Evolutionary conservation across 2,888 invertebrate species (phyloP).

Genomic region (Odontocolon sp.): DNA sequence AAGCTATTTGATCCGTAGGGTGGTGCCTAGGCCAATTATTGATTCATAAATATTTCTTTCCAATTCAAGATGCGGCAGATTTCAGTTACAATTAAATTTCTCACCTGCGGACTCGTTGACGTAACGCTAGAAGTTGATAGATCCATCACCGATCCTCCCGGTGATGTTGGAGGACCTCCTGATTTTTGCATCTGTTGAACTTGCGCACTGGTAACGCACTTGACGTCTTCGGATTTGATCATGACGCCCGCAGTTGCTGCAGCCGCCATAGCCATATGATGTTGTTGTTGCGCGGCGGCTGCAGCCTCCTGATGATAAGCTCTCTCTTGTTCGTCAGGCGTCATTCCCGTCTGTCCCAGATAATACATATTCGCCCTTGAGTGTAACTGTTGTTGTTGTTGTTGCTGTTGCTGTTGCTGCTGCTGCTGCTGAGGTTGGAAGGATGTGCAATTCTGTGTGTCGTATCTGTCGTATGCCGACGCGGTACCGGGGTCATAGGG

Average conservation of each 20-base stretch:
- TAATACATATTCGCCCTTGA: constrained; percentile 85
- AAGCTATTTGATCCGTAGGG: constrained; percentile 85
- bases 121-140: constrained; percentile 93
- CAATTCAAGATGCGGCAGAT: too few species aligned
- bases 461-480: constrained; percentile 86
- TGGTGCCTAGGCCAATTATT: constrained; percentile 86
- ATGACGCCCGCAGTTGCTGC: constrained; percentile 82
- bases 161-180: constrained; percentile 86
- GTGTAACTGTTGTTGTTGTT: constrained; percentile 81
- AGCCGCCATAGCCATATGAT: constrained; percentile 83
- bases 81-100: too few species aligned
- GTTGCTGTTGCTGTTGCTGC: constrained; percentile 78
- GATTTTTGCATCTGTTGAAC: constrained; percentile 84
- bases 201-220: constrained; percentile 89
- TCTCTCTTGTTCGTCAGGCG: constrained; percentile 85
- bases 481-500: constrained; percentile 84
- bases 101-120: constrained; percentile 91
- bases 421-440: constrained; percentile 77
- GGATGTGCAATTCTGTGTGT: constrained; percentile 79
- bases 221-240: constrained; percentile 90
- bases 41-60: too few species aligned
- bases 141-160: constrained; percentile 92
- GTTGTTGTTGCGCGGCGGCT: constrained; percentile 79
- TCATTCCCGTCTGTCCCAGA: constrained; percentile 82
- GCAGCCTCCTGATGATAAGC: constrained; percentile 84